phyloP scores from a whole-genome alignment of 1,140 invertebrate genomes.

The Platyura marginata region DNA sequence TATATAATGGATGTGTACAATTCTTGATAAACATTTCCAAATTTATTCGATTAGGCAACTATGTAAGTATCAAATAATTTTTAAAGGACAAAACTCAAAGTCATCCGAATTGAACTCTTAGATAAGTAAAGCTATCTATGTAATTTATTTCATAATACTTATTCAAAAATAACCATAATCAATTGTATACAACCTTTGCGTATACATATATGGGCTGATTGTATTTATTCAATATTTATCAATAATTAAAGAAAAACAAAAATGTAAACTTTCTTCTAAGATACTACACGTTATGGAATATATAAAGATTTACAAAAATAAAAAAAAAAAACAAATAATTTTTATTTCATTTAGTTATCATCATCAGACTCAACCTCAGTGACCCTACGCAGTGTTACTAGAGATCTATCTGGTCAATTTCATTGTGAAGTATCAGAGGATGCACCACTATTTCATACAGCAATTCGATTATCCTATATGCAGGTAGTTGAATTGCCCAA shows the following conservation, averaged over 20 bases:
- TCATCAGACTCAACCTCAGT: slow-evolving; percentile 40
- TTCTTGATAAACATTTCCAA: too few species aligned
- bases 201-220: not conserved
- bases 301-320: not conserved
- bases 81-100: too few species aligned
- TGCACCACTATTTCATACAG: slow-evolving; percentile 47
- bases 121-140: too few species aligned
- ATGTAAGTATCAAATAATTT: too few species aligned
- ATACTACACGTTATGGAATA: not conserved
- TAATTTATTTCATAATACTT: too few species aligned
- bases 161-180: too few species aligned
- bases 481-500: slow-evolving; percentile 33
- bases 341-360: not conserved
- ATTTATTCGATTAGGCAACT: too few species aligned
- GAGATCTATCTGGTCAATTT: slow-evolving; percentile 42
- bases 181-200: too few species aligned
- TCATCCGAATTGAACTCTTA: too few species aligned
- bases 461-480: slow-evolving; percentile 42
- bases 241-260: not conserved
- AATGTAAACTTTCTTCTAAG: not conserved
- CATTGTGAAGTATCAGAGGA: slow-evolving; percentile 56
- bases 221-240: not conserved
- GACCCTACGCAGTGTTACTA: slow-evolving; percentile 37
- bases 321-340: not conserved
- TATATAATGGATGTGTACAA: too few species aligned